phyloP scores from a whole-genome alignment of 2,888 invertebrate species.

The Rotaria sp. region DNA sequence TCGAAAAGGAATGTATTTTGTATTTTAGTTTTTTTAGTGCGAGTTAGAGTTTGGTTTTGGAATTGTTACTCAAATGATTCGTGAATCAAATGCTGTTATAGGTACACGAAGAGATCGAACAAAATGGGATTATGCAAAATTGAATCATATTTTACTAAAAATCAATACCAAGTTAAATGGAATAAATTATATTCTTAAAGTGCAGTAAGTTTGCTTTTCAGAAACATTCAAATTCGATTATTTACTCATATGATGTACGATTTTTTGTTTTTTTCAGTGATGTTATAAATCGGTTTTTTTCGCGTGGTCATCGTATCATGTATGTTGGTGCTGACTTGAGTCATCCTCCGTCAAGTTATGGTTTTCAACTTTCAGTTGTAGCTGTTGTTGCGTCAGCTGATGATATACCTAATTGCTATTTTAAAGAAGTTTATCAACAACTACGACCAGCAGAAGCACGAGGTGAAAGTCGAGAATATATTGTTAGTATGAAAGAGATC shows the following conservation, averaged over 20 bases:
- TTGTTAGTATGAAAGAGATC: conserved; percentile 32
- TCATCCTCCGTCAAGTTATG: conserved; percentile 41
- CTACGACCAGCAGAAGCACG: not conserved
- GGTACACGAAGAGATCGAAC: not conserved
- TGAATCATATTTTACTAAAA: conserved; percentile 35
- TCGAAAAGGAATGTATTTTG: not conserved
- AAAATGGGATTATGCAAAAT: not conserved
- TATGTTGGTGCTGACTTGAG: conserved; percentile 42
- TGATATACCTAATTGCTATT: not conserved
- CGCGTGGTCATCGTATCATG: conserved; percentile 21
- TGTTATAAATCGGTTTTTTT: not conserved
- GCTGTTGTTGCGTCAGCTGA: conserved; percentile 42
- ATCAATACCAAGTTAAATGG: conserved; percentile 36
- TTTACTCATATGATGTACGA: too few species aligned
- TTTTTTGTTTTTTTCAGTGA: not conserved
- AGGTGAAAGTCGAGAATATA: conserved; percentile 30
- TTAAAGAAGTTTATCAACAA: not conserved
- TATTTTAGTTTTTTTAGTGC: not conserved
- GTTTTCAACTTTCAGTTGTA: conserved; percentile 40
- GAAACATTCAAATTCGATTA: too few species aligned
- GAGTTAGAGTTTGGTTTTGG: conserved; percentile 22
- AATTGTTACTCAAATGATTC: conserved; percentile 28
- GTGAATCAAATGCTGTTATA: not conserved
- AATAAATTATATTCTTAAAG: conserved; percentile 28
- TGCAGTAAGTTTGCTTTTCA: not conserved